Evolutionary conservation across 2,113 vertebrate genomes (phyloP), one percentile per base, ranked within the genome.

Genomic region (Lanius collurio): DNA sequence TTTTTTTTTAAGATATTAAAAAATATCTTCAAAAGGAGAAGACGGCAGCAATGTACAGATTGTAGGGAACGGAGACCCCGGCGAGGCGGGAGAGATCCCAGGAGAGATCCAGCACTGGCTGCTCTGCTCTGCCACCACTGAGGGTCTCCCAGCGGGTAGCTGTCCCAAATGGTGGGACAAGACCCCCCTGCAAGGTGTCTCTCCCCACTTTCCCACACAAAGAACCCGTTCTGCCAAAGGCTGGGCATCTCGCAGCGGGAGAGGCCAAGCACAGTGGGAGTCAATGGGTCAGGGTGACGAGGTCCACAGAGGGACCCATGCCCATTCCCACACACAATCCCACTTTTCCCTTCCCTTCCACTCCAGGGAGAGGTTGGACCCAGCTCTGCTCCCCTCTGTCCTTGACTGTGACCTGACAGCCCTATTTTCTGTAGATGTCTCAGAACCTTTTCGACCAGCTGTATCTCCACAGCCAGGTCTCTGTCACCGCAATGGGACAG

Each of bases 21-120:
- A 97, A 97, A 92, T 97, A 96, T 97, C 98, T 98, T 98, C 97
- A 98, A 98, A 98, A 98, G 96, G 93, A 93, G 92, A 78, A 88
- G 94, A 93, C 59, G 8, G 95, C 86, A 96, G 97, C 87, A 88
- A 94, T 64, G 95, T 92, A 86, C 87, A 78, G 20, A 2, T 90
- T 90, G 82, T 69, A 91, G 78, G 78, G 91, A 96, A 79, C 16
- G 55, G 83, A 92, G 78, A 89, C 78, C 88, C 89, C 11, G 7
- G 83, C 4, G 1, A 79, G 87, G 64, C 4, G 11, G 26, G 7
- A 41, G 80, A 95, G 92, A 83, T 94, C 52, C 47, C 56, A 17
- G 63, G 42, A 44, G 63, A 84, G 83, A 82, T 93, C 65, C 90
- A 69, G 76, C 22, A 18, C 21, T 5, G 11, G 30, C 77, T 91